Percentiles rank a stretch among this genome's conserved stretches.
Conservation (phyloP, 2,888 invertebrate species). For the Bimastos eiseni region DNA sequence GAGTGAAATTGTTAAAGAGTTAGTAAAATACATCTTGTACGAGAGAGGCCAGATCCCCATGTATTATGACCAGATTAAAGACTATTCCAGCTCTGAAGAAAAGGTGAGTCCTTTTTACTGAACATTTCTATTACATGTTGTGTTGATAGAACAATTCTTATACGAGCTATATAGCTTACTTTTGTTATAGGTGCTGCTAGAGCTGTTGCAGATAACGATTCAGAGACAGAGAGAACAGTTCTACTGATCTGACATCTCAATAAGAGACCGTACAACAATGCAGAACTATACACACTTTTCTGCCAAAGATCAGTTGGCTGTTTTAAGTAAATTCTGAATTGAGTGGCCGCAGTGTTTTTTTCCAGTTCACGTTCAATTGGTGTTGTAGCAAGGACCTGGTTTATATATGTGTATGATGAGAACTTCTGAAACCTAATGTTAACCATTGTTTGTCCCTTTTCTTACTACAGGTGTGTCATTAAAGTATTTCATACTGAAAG, state of each 20-base stretch:
- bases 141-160: neutral
- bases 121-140: neutral
- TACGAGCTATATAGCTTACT: neutral
- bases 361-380: too few species aligned
- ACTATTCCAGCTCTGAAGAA: neutral
- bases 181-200: neutral
- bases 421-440: too few species aligned
- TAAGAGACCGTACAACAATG: too few species aligned
- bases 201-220: neutral
- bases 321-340: too few species aligned
- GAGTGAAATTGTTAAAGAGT: neutral
- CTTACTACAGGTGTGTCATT: too few species aligned
- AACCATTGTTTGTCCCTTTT: too few species aligned
- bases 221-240: neutral
- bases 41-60: slow-evolving; percentile 22
- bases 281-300: too few species aligned
- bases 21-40: slow-evolving; percentile 19
- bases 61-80: slow-evolving; percentile 24
- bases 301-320: too few species aligned
- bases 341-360: too few species aligned
- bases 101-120: neutral
- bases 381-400: too few species aligned
- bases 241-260: neutral
- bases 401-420: too few species aligned
- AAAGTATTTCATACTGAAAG: too few species aligned